These are phyloP conservation scores for Tetraodon nigroviridis DNA, from an alignment of 2,113 vertebrate species.

Conservation along the genomic window DNA sequence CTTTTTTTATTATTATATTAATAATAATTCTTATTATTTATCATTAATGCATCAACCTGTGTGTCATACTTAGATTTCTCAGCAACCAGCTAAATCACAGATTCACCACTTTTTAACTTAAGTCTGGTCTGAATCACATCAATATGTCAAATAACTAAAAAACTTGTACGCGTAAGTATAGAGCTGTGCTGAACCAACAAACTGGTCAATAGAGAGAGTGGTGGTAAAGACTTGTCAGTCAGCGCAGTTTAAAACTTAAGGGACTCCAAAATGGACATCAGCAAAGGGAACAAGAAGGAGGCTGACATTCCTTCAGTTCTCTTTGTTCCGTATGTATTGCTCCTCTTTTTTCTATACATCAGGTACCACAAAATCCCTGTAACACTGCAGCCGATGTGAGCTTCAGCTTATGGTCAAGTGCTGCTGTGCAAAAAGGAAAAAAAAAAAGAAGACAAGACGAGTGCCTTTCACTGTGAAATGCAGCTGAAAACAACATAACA, in stretches of 20 bases:
- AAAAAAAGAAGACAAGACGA: constrained; percentile 30
- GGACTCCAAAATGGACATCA: constrained; percentile 46
- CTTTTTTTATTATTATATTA: no score
- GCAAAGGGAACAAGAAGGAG: constrained; percentile 37
- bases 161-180: constrained; percentile 17
- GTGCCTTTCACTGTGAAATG: constrained; percentile 29
- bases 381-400: constrained; percentile 44
- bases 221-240: constrained; percentile 36
- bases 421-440: constrained; percentile 32
- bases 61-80: constrained; percentile 20
- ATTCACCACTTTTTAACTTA: constrained; percentile 6
- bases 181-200: constrained; percentile 34
- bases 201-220: constrained; percentile 33
- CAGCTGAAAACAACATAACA: constrained; percentile 7
- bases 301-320: constrained; percentile 13
- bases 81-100: constrained; percentile 34
- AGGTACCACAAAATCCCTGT: constrained; percentile 37
- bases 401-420: constrained; percentile 46
- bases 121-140: constrained; percentile 16
- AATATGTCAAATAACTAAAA: constrained; percentile 26
- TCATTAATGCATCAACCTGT: constrained; percentile 1
- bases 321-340: constrained; percentile 66
- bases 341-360: constrained; percentile 51
- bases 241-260: constrained; percentile 37
- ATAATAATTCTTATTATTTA: no score